Evolutionary conservation across 2,797 vertebrate species (phyloP).

Genomic region (Tauraco hartlaubi): DNA sequence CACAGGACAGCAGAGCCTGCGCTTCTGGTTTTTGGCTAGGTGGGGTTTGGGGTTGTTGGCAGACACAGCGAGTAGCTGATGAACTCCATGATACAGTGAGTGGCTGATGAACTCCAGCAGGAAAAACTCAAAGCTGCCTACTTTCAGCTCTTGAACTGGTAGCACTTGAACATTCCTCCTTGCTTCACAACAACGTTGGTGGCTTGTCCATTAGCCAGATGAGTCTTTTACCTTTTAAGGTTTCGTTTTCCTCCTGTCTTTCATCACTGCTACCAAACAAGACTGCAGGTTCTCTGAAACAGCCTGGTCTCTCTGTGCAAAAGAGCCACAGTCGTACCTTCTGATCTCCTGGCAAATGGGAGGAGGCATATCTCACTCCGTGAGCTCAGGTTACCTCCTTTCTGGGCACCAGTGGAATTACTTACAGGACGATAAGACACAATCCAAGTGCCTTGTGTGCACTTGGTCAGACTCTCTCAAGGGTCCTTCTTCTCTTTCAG

Average conservation of each 20-base stretch:
- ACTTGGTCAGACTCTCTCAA: neutral
- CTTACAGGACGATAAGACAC: neutral
- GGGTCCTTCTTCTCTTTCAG: constrained; percentile 71
- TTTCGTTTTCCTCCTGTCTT: neutral
- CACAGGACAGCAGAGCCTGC: neutral
- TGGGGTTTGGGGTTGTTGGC: neutral
- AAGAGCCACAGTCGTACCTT: neutral
- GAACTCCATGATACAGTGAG: neutral
- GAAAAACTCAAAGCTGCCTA: neutral
- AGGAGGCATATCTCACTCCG: neutral
- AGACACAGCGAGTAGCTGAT: neutral
- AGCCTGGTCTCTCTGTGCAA: neutral
- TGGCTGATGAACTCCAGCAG: neutral
- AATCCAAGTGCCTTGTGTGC: fast-evolving
- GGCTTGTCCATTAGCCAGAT: neutral
- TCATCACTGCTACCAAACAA: neutral
- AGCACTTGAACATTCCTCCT: neutral
- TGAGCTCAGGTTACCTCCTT: neutral
- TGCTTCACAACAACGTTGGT: fast-evolving
- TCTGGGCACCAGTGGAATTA: neutral
- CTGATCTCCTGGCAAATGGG: neutral
- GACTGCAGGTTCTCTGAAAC: neutral
- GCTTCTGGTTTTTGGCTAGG: neutral
- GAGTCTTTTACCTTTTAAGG: neutral
- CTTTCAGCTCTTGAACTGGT: neutral